phyloP scores from a whole-genome alignment of 2,888 invertebrate genomes.

The Platycnemis pennipes region DNA sequence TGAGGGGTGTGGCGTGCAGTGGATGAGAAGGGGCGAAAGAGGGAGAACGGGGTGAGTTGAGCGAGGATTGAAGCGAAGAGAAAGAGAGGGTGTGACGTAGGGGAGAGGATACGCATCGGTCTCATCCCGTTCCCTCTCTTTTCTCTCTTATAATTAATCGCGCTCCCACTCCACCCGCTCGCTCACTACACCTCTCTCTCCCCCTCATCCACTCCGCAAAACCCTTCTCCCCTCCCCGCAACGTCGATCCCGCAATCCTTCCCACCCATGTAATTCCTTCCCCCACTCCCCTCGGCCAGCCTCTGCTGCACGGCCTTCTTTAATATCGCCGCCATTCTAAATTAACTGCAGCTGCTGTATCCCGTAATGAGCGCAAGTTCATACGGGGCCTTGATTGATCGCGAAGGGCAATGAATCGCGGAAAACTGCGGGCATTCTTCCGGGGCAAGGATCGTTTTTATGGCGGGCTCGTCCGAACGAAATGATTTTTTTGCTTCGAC shows the following conservation, averaged over 20 bases:
- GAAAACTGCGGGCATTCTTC: not conserved
- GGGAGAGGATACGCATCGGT: not conserved
- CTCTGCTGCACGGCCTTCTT: not conserved
- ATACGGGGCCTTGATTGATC: slow-evolving; percentile 25
- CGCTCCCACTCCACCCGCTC: not conserved
- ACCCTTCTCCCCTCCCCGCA: not conserved
- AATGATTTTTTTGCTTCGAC: too few species aligned
- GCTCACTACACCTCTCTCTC: not conserved
- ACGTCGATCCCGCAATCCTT: not conserved
- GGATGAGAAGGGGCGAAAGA: not conserved
- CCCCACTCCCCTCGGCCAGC: not conserved
- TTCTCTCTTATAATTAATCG: slow-evolving; percentile 39
- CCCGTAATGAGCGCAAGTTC: slow-evolving; percentile 20
- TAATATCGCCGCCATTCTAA: slow-evolving; percentile 39
- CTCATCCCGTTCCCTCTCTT: slow-evolving; percentile 11
- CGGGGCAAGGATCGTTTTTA: not conserved
- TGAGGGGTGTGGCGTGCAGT: not conserved
- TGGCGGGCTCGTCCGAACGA: not conserved
- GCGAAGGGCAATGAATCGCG: not conserved
- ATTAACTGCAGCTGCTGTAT: not conserved
- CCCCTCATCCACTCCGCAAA: not conserved
- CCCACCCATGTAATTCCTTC: not conserved
- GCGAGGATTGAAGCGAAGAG: not conserved
- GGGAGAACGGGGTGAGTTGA: not conserved
- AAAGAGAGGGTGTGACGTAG: not conserved